phyloP scores from a whole-genome alignment of 2,797 vertebrate genomes.

The Nothura maculosa region DNA sequence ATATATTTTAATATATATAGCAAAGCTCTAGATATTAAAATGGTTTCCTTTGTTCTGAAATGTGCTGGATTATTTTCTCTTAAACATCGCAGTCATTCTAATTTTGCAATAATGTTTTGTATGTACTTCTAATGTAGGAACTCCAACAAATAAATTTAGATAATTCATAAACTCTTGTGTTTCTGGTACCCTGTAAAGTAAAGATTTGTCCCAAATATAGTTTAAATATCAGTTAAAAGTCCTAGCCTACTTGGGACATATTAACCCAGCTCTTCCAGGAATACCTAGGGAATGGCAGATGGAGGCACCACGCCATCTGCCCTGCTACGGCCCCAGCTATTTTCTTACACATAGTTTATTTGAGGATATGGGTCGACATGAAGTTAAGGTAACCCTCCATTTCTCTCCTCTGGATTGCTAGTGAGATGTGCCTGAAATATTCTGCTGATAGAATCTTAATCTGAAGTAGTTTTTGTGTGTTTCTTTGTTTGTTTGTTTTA shows the following conservation, averaged over 20 bases:
- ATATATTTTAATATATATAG: not conserved
- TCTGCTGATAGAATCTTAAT: not conserved
- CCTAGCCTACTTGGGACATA: not conserved
- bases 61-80: not conserved
- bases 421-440: not conserved
- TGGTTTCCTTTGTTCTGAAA: not conserved
- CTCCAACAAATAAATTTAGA: not conserved
- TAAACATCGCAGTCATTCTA: not conserved
- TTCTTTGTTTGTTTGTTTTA: no score
- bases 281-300: not conserved
- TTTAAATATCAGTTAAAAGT: not conserved
- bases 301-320: not conserved
- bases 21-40: not conserved
- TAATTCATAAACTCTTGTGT: not conserved
- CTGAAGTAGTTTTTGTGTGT: not conserved
- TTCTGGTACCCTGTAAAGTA: not conserved
- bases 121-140: not conserved
- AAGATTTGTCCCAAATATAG: not conserved
- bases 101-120: not conserved
- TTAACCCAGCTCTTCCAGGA: not conserved
- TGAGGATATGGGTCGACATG: not conserved
- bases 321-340: not conserved
- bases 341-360: not conserved
- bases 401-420: not conserved
- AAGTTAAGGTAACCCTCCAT: not conserved